Evolutionary conservation across 1,140 invertebrate genomes (phyloP).

Genomic region (Megathymus violae): DNA sequence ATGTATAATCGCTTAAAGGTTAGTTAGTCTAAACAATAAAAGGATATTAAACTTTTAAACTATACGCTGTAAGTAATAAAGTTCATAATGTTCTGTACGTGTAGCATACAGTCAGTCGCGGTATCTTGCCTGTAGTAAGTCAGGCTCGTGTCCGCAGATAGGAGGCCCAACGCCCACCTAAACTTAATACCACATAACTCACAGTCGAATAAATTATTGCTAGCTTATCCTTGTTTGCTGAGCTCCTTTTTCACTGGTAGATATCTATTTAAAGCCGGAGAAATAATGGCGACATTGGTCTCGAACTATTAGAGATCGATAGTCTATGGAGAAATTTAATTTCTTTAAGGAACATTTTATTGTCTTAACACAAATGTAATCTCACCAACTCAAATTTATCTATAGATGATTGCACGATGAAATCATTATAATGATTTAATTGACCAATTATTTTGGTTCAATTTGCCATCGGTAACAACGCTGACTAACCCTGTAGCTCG

Average conservation of each 20-base stretch:
- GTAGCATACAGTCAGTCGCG: slow-evolving; percentile 34
- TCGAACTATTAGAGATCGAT: slow-evolving; percentile 42
- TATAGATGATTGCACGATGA: too few species aligned
- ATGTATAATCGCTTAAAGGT: slow-evolving; percentile 6
- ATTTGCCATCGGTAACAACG: too few species aligned
- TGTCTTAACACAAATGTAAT: too few species aligned
- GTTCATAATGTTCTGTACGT: slow-evolving; percentile 17
- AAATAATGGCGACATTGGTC: slow-evolving; percentile 27
- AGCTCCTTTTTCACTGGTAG: slow-evolving; percentile 59
- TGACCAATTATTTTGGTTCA: too few species aligned
- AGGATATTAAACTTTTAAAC: slow-evolving; percentile 10
- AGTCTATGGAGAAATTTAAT: slow-evolving; percentile 28
- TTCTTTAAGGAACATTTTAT: background rate
- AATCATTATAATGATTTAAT: too few species aligned
- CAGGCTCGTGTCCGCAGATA: slow-evolving; percentile 59
- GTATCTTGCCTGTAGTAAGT: slow-evolving; percentile 52
- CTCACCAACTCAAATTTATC: too few species aligned
- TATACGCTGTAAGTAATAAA: slow-evolving; percentile 31
- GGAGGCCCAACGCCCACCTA: slow-evolving; percentile 63
- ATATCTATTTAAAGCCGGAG: slow-evolving; percentile 45
- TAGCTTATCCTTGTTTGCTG: slow-evolving; percentile 62
- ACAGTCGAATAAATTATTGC: slow-evolving; percentile 74
- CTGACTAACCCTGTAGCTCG: too few species aligned
- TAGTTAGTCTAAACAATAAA: background rate
- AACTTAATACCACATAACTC: slow-evolving; percentile 76